Percentiles rank a stretch among this genome's conserved stretches.
Evolutionary conservation across 2,797 vertebrate genomes (phyloP).

Genomic region (Mus caroli): DNA sequence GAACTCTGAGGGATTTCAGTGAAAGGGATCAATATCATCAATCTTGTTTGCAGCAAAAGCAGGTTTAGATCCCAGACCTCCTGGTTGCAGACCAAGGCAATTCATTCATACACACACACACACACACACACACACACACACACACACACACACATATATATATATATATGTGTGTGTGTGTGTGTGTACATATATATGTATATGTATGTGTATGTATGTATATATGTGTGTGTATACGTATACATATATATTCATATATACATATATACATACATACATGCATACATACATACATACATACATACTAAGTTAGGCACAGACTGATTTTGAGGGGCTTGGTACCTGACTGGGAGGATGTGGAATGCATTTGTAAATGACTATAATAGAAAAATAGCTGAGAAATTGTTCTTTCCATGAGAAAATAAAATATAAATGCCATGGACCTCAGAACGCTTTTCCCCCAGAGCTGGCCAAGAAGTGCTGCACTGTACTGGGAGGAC

Average conservation of each 20-base stretch:
- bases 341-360: background rate
- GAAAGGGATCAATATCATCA: conserved; percentile 45
- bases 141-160: no score
- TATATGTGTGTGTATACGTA: no score
- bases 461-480: conserved; percentile 28
- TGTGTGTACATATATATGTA: no score
- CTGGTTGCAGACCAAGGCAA: conserved; percentile 5
- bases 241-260: no score
- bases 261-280: no score
- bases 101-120: no score
- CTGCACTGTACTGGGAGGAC: background rate
- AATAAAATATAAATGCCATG: conserved; percentile 13
- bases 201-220: no score
- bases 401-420: conserved; percentile 1
- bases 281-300: background rate
- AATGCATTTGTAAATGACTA: background rate
- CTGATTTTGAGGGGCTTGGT: conserved; percentile 16
- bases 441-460: background rate
- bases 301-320: background rate
- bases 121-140: no score
- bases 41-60: conserved; percentile 3
- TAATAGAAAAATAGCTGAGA: background rate
- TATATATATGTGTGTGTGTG: no score
- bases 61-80: conserved; percentile 27
- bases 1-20: background rate